phyloP scores from a whole-genome alignment of 37 sponge, comb jelly and placozoan species.

The Aplysina aerophoba region DNA sequence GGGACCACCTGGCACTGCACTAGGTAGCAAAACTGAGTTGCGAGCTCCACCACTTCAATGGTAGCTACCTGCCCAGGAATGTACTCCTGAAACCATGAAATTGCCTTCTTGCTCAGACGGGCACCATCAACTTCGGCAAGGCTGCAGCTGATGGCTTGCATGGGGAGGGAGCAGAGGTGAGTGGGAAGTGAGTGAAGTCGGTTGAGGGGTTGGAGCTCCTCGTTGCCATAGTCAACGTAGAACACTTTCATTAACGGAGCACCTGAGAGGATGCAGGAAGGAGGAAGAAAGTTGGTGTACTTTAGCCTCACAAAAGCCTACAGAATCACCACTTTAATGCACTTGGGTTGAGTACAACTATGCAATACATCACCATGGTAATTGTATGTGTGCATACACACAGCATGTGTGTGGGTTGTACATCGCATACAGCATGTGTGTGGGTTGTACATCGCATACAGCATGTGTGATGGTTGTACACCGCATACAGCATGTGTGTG shows the following conservation, averaged over 20 bases:
- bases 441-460: too few species aligned
- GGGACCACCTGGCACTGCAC: neutral
- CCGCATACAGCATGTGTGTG: too few species aligned
- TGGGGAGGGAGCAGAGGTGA: conserved; percentile 30
- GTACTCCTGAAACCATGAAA: neutral
- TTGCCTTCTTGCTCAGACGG: neutral
- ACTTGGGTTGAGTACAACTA: too few species aligned
- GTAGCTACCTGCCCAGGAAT: neutral
- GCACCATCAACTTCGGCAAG: neutral
- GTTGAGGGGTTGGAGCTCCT: conserved; percentile 16
- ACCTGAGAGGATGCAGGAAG: neutral
- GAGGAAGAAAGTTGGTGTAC: too few species aligned
- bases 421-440: too few species aligned
- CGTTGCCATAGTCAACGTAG: conserved; percentile 52
- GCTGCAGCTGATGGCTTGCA: conserved; percentile 34
- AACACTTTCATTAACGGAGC: conserved; percentile 12
- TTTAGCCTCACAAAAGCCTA: too few species aligned
- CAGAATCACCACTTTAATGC: too few species aligned
- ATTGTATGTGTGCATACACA: too few species aligned
- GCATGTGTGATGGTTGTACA: too few species aligned
- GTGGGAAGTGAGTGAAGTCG: conserved; percentile 10
- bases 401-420: too few species aligned
- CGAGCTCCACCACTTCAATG: conserved; percentile 5
- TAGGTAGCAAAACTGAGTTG: neutral
- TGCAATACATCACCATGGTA: too few species aligned